Base-by-base conservation (phyloP, 1,140 invertebrate species). In the Euwallacea similis region DNA sequence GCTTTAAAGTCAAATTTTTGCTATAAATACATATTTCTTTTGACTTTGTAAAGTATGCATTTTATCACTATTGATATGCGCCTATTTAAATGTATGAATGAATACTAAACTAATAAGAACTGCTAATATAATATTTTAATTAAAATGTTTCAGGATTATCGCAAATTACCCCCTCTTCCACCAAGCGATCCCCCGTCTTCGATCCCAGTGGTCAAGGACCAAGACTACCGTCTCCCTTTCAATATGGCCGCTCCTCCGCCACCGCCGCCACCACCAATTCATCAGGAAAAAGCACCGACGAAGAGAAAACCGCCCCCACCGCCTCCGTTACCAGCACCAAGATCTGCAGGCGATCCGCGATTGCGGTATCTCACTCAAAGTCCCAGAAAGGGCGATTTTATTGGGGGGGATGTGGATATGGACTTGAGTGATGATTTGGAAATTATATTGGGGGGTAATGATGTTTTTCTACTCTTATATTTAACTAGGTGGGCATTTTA, bases 351-450 rank as follows among this genome's bases (percentile, higher is more conserved):
- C 43, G 56, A 60, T 66, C 67, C 59, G 2, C 8, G 47, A 16
- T 10, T 59, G 10, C 44, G 54, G 7, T 53, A 21, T 46, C 44
- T 7, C 33, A 16, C 33, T 21, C 66, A 59, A 21, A 60, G 46
- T 43, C 50, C 21, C 3, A 55, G 65, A 33, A 62, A 54, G 15
- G 42, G 42, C 15, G 70, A 72, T 10, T 89, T 87, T 79, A 33
- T 33, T 33, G 86, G 88, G 7, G 87, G 87, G 75, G 87, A 85
- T 74, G 85, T 90, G 43, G 89, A 91, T 69, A 91, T 91, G 89
- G 89, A 91, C 61, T 85, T 90, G 83, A 90, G 88, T 16, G 89
- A 90, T 72, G 89, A 90, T n/a, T 33, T 71, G 8, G 69, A 89
- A 6, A 16, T 4, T 9, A 33, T 33, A 2, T 33, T 33, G 21